Conservation (phyloP, 1,140 invertebrate species). For the Carposina sasakii region DNA sequence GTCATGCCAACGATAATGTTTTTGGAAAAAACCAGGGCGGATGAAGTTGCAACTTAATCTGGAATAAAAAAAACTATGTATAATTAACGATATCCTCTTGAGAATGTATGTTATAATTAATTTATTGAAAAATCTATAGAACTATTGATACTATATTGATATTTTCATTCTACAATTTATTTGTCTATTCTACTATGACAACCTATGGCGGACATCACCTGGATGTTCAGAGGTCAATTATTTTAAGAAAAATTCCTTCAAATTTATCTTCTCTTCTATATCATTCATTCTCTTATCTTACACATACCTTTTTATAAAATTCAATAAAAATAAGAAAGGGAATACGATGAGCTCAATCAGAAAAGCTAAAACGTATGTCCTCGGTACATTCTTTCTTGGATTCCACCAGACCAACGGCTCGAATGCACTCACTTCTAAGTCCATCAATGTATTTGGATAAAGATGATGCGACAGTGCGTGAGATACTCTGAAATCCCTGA, state of each 20-base stretch:
- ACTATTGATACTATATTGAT: too few species aligned
- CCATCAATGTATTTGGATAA: conserved; percentile 85
- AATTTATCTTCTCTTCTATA: too few species aligned
- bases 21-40: conserved; percentile 37
- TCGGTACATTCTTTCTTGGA: conserved; percentile 61
- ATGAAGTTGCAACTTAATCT: conserved; percentile 40
- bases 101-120: too few species aligned
- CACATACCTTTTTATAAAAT: conserved; percentile 44
- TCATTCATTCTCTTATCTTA: too few species aligned
- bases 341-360: conserved; percentile 39
- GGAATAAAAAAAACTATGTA: conserved; percentile 16
- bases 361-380: conserved; percentile 33
- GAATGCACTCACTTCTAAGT: conserved; percentile 80
- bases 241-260: too few species aligned
- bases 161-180: too few species aligned
- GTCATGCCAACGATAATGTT: conserved; percentile 56
- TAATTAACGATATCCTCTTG: too few species aligned
- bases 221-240: too few species aligned
- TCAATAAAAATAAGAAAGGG: conserved; percentile 39
- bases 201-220: too few species aligned
- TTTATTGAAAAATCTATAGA: too few species aligned
- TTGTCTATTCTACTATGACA: too few species aligned
- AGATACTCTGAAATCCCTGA: conserved; percentile 82
- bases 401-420: conserved; percentile 83
- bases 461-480: conserved; percentile 87